These are phyloP conservation scores for Axea sp. DNA, from an alignment of 2,888 invertebrate species.

Conservation along the genomic window DNA sequence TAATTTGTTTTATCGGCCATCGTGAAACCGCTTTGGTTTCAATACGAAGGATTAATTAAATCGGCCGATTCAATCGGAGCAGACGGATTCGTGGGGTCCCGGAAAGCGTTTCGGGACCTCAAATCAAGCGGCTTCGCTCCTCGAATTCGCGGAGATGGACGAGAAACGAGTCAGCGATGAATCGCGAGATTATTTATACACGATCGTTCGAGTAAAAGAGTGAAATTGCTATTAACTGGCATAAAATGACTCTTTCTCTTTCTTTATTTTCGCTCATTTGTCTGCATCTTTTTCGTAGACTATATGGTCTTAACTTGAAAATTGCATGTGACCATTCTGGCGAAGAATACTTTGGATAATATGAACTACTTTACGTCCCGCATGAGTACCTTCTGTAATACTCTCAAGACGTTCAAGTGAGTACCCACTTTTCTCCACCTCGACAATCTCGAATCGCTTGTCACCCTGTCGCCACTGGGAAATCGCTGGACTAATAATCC, in stretches of 20 bases:
- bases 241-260: constrained; percentile 65
- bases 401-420: constrained; percentile 49
- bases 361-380: constrained; percentile 56
- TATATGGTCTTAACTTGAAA: constrained; percentile 64
- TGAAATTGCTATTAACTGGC: constrained; percentile 72
- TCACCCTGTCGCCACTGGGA: constrained; percentile 52
- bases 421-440: constrained; percentile 61
- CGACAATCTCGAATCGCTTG: constrained; percentile 56
- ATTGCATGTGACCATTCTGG: constrained; percentile 68
- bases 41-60: constrained; percentile 4
- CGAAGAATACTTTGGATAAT: constrained; percentile 67
- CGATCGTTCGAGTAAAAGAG: constrained; percentile 73
- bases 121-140: too few species aligned
- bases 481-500: constrained; percentile 26
- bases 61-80: neutral
- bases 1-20: constrained; percentile 31
- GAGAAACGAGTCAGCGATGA: neutral
- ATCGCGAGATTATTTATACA: constrained; percentile 60
- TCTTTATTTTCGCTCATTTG: constrained; percentile 33
- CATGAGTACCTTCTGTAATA: constrained; percentile 61
- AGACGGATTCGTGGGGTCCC: too few species aligned
- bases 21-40: constrained; percentile 13
- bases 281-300: constrained; percentile 30
- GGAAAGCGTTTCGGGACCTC: too few species aligned
- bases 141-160: too few species aligned